Evolutionary conservation across 2,113 vertebrate species (phyloP).

Genomic region (Myotis yumanensis): DNA sequence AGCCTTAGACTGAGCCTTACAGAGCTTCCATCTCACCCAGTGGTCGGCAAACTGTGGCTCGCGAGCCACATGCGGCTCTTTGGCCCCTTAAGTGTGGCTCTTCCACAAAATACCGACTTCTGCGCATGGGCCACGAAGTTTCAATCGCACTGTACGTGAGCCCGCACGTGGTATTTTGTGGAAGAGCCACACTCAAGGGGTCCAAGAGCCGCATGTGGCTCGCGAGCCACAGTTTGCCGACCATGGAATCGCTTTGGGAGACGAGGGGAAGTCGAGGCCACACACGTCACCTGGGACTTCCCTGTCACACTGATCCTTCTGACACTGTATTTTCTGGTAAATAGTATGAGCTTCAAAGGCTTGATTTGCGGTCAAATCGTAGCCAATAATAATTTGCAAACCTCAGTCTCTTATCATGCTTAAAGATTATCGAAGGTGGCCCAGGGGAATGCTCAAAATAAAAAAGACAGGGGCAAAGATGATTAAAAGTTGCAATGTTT

Average conservation of each 20-base stretch:
- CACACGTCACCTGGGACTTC: background rate
- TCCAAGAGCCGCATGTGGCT: no score
- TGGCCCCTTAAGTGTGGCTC: no score
- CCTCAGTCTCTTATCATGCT: background rate
- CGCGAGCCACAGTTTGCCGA: no score
- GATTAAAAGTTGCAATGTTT: background rate
- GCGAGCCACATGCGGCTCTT: no score
- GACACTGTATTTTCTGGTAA: background rate
- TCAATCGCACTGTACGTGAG: no score
- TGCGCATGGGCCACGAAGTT: no score
- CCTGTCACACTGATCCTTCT: background rate
- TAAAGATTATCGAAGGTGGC: background rate
- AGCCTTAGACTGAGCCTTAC: background rate
- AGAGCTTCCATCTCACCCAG: background rate
- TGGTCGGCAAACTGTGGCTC: no score
- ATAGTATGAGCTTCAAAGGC: background rate
- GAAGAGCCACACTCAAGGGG: no score
- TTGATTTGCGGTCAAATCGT: background rate
- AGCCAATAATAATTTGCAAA: background rate
- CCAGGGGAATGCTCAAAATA: background rate
- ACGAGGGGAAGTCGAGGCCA: fast-evolving
- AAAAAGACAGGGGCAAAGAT: background rate
- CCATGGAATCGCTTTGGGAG: background rate
- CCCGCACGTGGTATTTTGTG: no score
- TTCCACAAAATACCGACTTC: no score